Evolutionary conservation across 1,140 invertebrate genomes (phyloP).

Genomic region (Sarcophaga peregrina): DNA sequence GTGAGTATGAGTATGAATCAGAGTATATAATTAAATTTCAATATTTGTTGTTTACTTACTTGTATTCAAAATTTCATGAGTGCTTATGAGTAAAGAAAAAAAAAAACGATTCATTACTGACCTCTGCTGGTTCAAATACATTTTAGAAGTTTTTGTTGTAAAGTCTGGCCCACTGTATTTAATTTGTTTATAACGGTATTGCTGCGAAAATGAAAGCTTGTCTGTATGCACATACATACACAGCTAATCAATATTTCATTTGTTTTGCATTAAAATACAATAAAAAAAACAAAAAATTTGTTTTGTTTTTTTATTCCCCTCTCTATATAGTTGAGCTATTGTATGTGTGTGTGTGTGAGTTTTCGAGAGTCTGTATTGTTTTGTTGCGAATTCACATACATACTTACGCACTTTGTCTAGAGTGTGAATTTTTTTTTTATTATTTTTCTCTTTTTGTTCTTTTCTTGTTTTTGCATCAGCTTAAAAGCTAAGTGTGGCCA

Average conservation of each 20-base stretch:
- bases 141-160: constrained; percentile 8
- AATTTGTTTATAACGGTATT: constrained; percentile 35
- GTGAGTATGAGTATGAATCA: no score
- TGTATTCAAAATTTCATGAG: no score
- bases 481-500: not conserved
- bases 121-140: not conserved
- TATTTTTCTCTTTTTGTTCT: constrained; percentile 11
- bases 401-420: not conserved
- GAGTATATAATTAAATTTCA: no score
- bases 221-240: constrained; percentile 5
- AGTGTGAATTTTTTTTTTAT: not conserved
- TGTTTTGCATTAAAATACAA: not conserved
- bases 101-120: not conserved
- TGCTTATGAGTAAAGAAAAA: no score
- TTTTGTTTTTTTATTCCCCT: not conserved
- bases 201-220: constrained; percentile 44
- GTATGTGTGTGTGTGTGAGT: no score
- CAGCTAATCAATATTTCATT: constrained; percentile 12
- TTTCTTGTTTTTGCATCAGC: not conserved
- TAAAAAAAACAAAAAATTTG: not conserved
- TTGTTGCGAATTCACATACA: not conserved
- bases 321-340: not conserved
- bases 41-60: no score
- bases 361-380: not conserved
- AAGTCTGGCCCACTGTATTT: constrained; percentile 11